Conservation (phyloP, 1,140 invertebrate genomes). For the Amphibalanus amphitrite region DNA sequence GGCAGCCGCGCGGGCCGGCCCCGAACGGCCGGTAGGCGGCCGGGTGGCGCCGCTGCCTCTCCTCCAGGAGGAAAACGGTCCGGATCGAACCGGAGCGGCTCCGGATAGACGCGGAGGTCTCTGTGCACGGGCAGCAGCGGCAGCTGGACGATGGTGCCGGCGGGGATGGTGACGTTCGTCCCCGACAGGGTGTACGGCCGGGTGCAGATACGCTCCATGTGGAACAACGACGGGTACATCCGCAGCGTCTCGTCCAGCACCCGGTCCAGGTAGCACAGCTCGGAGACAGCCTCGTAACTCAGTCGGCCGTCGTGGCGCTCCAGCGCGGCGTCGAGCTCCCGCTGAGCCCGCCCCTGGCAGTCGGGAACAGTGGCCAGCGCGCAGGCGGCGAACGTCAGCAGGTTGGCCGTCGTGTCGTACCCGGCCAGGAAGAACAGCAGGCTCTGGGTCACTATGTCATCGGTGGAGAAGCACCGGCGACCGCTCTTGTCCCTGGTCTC, state of each 20-base stretch:
- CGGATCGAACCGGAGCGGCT: conserved; percentile 29
- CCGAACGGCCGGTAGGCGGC: conserved; percentile 34
- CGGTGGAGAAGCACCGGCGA: too few relatives aligned
- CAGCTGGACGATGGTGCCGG: conserved; percentile 22
- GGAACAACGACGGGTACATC: too few relatives aligned
- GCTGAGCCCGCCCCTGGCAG: conserved; percentile 28
- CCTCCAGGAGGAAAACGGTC: conserved; percentile 18
- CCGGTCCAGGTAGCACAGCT: conserved; percentile 26
- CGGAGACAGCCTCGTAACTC: conserved; percentile 22
- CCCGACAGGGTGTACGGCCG: conserved; percentile 14
- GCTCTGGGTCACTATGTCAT: conserved; percentile 19
- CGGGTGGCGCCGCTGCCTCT: conserved; percentile 19
- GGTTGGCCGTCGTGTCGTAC: conserved; percentile 30
- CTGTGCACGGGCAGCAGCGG: conserved; percentile 26
- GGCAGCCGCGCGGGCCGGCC: conserved; percentile 33
- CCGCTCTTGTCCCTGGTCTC: too few relatives aligned
- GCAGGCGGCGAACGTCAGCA: conserved; percentile 22
- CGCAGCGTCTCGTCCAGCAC: too few relatives aligned
- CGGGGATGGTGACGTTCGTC: conserved; percentile 23
- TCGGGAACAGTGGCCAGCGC: too few relatives aligned
- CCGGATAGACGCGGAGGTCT: conserved; percentile 25
- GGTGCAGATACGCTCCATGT: too few relatives aligned
- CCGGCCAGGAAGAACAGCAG: conserved; percentile 25
- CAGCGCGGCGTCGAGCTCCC: too few relatives aligned
- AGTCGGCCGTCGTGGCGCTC: too few relatives aligned